Conservation (phyloP, 2,888 invertebrate genomes). For the Alsophila aescularia region DNA sequence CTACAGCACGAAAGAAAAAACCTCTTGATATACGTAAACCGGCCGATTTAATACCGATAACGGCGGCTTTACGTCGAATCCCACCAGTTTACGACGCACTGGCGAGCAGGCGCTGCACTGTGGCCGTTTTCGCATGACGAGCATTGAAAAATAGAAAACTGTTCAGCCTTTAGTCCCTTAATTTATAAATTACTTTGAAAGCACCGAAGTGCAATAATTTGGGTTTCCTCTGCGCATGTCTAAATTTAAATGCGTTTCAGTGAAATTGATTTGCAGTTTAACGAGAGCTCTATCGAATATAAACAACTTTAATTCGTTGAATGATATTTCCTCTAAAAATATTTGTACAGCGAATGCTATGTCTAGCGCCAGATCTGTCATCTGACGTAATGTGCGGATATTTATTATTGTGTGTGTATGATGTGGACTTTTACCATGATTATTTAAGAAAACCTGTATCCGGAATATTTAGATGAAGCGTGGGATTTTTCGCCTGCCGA, state of each 20-base stretch:
- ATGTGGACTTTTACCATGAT: constrained; percentile 26
- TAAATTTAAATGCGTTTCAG: constrained; percentile 3
- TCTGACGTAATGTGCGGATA: constrained; percentile 28
- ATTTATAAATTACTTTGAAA: background rate
- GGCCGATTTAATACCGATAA: constrained; percentile 78
- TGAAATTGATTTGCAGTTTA: background rate
- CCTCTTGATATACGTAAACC: constrained; percentile 58
- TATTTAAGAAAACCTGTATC: constrained; percentile 28
- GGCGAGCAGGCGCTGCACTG: constrained; percentile 70
- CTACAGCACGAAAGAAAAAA: no score
- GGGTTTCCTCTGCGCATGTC: background rate
- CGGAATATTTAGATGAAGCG: constrained; percentile 23
- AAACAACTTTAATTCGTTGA: constrained; percentile 16
- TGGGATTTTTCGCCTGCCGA: constrained; percentile 7
- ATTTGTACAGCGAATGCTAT: constrained; percentile 23
- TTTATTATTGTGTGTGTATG: constrained; percentile 25
- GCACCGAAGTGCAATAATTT: background rate
- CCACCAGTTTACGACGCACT: constrained; percentile 76
- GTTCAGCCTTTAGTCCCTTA: background rate
- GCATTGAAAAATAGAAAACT: background rate
- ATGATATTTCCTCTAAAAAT: constrained; percentile 22
- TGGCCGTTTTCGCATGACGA: constrained; percentile 51
- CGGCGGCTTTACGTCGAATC: constrained; percentile 75
- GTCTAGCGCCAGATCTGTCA: constrained; percentile 27
- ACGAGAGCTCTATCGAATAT: background rate